These are phyloP conservation scores for Bucorvus abyssinicus DNA, from an alignment of 2,797 vertebrate species.

Conservation along the genomic window DNA sequence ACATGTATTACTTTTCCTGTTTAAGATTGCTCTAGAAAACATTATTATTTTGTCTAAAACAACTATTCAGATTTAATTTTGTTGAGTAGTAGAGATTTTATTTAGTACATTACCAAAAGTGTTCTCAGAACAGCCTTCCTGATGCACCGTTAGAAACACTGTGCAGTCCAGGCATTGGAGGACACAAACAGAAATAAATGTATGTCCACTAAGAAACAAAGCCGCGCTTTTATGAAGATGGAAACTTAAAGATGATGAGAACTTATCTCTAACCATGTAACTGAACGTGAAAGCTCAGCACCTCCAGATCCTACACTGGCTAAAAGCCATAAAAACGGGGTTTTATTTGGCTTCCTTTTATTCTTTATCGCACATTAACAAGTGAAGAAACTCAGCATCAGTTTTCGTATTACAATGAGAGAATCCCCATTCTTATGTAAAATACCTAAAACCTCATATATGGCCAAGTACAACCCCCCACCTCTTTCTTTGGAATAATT, in stretches of 20 bases:
- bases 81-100: not conserved
- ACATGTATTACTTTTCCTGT: not conserved
- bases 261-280: not conserved
- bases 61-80: not conserved
- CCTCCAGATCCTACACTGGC: not conserved
- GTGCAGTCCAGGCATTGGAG: not conserved
- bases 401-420: not conserved
- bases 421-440: not conserved
- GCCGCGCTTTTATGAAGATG: not conserved
- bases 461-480: not conserved
- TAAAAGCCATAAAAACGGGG: not conserved
- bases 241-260: not conserved
- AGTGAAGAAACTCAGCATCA: not conserved
- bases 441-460: not conserved
- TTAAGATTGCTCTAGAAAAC: slow-evolving; percentile 23
- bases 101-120: not conserved
- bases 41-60: not conserved
- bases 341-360: not conserved
- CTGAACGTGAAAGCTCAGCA: not conserved
- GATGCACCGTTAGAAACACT: not conserved
- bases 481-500: not conserved
- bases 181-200: not conserved
- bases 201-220: not conserved
- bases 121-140: not conserved
- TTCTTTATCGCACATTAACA: not conserved